phyloP scores from a whole-genome alignment of 1,140 invertebrate species.

The Euglossa dilemma region DNA sequence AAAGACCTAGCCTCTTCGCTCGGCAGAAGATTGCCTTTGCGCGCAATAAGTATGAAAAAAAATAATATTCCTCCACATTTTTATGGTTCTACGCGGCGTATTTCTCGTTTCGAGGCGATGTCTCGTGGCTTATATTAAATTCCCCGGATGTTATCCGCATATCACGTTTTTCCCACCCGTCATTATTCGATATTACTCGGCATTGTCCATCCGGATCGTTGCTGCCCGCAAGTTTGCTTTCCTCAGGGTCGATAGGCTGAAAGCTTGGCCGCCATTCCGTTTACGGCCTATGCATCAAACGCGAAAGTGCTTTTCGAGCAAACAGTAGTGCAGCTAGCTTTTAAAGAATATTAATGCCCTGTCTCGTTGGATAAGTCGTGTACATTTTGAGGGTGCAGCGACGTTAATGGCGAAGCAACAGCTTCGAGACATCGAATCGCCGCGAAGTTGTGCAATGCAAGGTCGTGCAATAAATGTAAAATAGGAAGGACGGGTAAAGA shows the following conservation, averaged over 20 bases:
- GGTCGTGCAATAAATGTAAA: background rate
- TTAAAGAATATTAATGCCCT: conserved; percentile 52
- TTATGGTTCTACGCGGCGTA: background rate
- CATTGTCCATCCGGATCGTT: background rate
- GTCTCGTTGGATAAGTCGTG: conserved; percentile 3
- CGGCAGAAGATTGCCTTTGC: background rate
- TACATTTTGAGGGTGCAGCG: background rate
- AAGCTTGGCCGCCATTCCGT: conserved; percentile 1
- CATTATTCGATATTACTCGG: conserved; percentile 41
- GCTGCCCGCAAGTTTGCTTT: background rate
- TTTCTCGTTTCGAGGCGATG: background rate
- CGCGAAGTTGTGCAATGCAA: background rate
- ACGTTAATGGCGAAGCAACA: background rate
- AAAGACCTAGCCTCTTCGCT: too few relatives aligned
- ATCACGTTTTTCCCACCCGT: background rate
- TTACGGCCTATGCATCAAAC: conserved; percentile 5
- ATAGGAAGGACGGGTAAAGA: background rate
- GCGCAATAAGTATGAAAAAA: background rate
- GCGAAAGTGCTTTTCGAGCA: conserved; percentile 28
- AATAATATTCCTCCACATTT: conserved; percentile 10
- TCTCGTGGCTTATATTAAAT: conserved; percentile 36
- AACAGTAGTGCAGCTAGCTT: conserved; percentile 37
- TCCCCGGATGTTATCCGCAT: conserved; percentile 26
- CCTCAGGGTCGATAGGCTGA: conserved; percentile 8
- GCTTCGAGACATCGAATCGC: background rate